These are phyloP conservation scores for Dryobates pubescens DNA, from an alignment of 2,797 vertebrate genomes.

Conservation along the genomic window DNA sequence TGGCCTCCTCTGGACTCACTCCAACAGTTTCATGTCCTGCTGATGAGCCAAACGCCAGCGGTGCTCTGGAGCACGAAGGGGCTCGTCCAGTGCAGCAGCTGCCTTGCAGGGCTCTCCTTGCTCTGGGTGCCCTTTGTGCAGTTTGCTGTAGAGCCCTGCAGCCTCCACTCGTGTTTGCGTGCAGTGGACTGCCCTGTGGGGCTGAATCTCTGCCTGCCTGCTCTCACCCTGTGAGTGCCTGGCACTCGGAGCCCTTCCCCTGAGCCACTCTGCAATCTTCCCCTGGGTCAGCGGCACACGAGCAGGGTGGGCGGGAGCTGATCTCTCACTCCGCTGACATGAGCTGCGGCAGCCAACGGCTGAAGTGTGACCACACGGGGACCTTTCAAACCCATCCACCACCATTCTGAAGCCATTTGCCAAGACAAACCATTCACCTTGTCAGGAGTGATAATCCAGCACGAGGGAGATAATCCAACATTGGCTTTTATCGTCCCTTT, in stretches of 20 bases:
- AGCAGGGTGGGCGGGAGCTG: neutral
- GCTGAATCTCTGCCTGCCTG: neutral
- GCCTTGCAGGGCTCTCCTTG: neutral
- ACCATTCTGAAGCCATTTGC: slow-evolving; percentile 59
- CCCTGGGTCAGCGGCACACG: neutral
- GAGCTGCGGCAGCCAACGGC: slow-evolving; percentile 26
- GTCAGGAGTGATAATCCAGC: slow-evolving; percentile 66
- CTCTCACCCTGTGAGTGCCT: neutral
- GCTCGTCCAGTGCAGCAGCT: neutral
- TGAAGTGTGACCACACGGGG: slow-evolving; percentile 46
- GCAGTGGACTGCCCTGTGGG: accelerated
- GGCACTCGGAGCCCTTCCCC: neutral
- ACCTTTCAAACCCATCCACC: slow-evolving; percentile 40
- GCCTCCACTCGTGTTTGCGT: neutral
- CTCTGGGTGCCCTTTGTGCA: neutral
- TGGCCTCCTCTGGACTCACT: no score
- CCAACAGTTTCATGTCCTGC: no score
- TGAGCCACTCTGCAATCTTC: neutral
- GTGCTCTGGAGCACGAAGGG: neutral
- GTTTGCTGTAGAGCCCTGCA: neutral
- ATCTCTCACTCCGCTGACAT: slow-evolving; percentile 32
- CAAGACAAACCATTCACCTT: slow-evolving; percentile 61
- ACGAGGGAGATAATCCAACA: slow-evolving; percentile 63
- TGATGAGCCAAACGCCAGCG: neutral
- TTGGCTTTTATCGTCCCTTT: slow-evolving; percentile 57